Percentiles rank a stretch among this genome's conserved stretches.
Conservation (phyloP, 2,113 vertebrate species). For the Varanus komodoensis region DNA sequence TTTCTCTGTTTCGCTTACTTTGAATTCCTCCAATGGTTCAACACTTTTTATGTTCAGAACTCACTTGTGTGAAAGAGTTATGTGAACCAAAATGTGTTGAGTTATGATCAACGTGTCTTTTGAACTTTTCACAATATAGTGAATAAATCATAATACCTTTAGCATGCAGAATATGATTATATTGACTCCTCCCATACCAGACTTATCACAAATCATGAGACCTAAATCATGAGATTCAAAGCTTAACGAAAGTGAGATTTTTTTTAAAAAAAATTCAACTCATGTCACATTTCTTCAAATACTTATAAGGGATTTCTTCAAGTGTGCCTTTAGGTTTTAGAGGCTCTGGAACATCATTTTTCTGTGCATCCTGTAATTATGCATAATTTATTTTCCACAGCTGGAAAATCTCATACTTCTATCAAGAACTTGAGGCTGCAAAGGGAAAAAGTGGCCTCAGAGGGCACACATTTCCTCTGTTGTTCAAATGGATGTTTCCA, state of each 20-base stretch:
- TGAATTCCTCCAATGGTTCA: background rate
- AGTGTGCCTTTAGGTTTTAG: background rate
- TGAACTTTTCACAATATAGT: background rate
- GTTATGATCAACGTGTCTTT: background rate
- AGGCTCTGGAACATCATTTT: background rate
- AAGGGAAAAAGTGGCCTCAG: background rate
- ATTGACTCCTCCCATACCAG: too few relatives aligned
- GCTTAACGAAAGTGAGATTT: background rate
- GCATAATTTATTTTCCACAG: constrained; percentile 4
- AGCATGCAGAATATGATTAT: background rate
- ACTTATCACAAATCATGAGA: background rate
- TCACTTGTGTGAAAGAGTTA: background rate
- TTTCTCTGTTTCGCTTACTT: too few relatives aligned
- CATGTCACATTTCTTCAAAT: background rate
- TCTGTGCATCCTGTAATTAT: background rate
- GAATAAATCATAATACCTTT: background rate
- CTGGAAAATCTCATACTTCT: background rate
- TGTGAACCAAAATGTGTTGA: background rate
- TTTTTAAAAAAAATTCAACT: too few relatives aligned
- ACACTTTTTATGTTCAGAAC: background rate
- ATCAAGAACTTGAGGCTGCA: constrained; percentile 1
- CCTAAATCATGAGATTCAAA: background rate
- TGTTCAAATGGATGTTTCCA: background rate
- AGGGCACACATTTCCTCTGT: background rate
- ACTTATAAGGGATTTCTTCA: background rate